Conservation (phyloP, 92 coral and sea anemone species). For the Phenganax subtilis region DNA sequence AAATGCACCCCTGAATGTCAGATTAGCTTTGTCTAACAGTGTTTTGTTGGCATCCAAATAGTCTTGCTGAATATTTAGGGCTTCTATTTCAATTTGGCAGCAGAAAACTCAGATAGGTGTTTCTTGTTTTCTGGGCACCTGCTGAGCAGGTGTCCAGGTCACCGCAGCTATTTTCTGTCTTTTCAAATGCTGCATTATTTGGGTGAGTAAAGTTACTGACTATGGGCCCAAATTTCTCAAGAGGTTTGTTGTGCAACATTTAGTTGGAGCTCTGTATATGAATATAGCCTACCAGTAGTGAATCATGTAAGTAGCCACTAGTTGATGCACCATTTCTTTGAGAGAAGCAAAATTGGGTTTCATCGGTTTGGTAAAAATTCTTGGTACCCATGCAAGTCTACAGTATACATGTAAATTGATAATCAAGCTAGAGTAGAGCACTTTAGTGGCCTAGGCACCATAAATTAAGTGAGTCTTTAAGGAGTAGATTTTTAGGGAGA, state of each 20-base stretch:
- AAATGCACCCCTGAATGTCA: slow-evolving; percentile 45
- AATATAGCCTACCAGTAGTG: slow-evolving; percentile 9
- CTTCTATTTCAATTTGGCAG: slow-evolving; percentile 33
- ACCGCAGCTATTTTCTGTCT: slow-evolving; percentile 6
- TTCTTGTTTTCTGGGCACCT: not conserved
- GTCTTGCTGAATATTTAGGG: slow-evolving; percentile 31
- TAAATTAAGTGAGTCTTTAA: not conserved
- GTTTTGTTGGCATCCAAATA: slow-evolving; percentile 39
- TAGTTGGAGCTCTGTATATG: slow-evolving; percentile 12
- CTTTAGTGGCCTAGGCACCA: not conserved
- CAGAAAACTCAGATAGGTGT: slow-evolving; percentile 20
- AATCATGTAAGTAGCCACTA: slow-evolving; percentile 40
- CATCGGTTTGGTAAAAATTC: slow-evolving; percentile 48
- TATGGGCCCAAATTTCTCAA: slow-evolving; percentile 35
- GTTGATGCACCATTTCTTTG: slow-evolving; percentile 20
- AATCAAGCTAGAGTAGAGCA: not conserved
- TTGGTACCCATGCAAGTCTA: slow-evolving; percentile 43
- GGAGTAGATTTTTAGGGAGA: not conserved
- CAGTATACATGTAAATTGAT: slow-evolving; percentile 34
- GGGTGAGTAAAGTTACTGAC: slow-evolving; percentile 41
- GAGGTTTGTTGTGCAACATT: slow-evolving; percentile 3
- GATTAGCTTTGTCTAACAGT: slow-evolving; percentile 22
- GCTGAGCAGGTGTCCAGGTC: not conserved
- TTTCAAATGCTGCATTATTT: slow-evolving; percentile 27
- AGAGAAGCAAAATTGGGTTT: slow-evolving; percentile 49